These are phyloP conservation scores for Zapus hudsonius DNA, from an alignment of 2,113 vertebrate genomes.

Conservation along the genomic window DNA sequence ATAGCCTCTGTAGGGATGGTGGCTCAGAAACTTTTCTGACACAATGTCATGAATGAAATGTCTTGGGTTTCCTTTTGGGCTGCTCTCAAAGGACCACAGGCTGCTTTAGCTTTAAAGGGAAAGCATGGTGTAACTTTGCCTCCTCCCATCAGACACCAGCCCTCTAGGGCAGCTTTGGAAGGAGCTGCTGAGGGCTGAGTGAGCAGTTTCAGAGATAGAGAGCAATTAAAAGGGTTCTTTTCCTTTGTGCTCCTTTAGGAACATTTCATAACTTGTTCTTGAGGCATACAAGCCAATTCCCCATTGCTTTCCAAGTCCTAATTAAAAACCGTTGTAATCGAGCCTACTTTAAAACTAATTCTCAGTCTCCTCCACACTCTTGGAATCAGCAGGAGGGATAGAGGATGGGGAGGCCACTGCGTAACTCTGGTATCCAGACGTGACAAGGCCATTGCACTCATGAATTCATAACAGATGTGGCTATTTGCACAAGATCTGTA, in stretches of 20 bases:
- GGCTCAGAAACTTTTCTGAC: constrained; percentile 48
- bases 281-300: background rate
- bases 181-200: background rate
- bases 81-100: background rate
- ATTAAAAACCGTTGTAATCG: background rate
- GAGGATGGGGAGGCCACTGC: too few relatives aligned
- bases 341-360: background rate
- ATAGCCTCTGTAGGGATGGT: background rate
- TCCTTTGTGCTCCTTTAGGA: background rate
- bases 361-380: background rate
- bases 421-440: too few relatives aligned
- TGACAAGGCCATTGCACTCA: too few relatives aligned
- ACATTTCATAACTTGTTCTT: background rate
- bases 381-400: background rate
- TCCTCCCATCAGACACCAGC: background rate
- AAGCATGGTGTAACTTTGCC: background rate
- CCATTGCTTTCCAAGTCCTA: background rate
- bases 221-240: background rate
- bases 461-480: too few relatives aligned
- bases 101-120: constrained; percentile 14
- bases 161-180: background rate
- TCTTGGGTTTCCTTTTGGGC: background rate
- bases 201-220: background rate
- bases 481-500: too few relatives aligned
- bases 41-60: background rate